phyloP scores from a whole-genome alignment of 1,140 invertebrate species.

The Drosophila pseudoobscura region DNA sequence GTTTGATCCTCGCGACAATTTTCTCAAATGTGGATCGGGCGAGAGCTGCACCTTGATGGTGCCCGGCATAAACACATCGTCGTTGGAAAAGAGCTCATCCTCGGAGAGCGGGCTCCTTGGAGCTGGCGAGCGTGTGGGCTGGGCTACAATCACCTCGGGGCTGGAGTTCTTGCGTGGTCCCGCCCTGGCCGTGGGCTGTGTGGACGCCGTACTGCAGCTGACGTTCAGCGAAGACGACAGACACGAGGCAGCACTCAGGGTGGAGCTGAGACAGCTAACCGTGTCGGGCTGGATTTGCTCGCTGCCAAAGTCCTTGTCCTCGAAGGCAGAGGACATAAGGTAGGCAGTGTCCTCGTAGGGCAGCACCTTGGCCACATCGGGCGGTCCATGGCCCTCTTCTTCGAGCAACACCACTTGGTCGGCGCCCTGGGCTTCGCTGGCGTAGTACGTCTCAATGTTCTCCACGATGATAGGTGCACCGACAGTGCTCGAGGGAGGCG shows the following conservation, averaged over 20 bases:
- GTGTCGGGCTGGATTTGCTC: constrained; percentile 71
- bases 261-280: constrained; percentile 85
- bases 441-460: constrained; percentile 93
- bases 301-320: constrained; percentile 72
- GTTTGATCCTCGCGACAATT: constrained; percentile 86
- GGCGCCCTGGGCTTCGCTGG: constrained; percentile 88
- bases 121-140: constrained; percentile 85
- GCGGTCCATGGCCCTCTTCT: constrained; percentile 83
- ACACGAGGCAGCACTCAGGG: constrained; percentile 85
- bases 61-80: constrained; percentile 87
- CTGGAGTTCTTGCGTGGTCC: constrained; percentile 58
- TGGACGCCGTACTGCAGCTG: constrained; percentile 71
- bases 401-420: constrained; percentile 87
- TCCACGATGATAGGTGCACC: constrained; percentile 88
- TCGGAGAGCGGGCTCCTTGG: constrained; percentile 86
- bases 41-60: constrained; percentile 85
- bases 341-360: constrained; percentile 81
- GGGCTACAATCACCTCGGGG: constrained; percentile 85
- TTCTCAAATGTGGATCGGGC: constrained; percentile 85
- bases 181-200: constrained; percentile 58
- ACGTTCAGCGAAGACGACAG: constrained; percentile 81
- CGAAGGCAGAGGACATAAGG: constrained; percentile 77
- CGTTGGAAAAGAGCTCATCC: constrained; percentile 86
- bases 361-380: constrained; percentile 71
- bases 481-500: constrained; percentile 89